Evolutionary conservation across 2,797 vertebrate genomes (phyloP).

Genomic region (Acanthornis magna): DNA sequence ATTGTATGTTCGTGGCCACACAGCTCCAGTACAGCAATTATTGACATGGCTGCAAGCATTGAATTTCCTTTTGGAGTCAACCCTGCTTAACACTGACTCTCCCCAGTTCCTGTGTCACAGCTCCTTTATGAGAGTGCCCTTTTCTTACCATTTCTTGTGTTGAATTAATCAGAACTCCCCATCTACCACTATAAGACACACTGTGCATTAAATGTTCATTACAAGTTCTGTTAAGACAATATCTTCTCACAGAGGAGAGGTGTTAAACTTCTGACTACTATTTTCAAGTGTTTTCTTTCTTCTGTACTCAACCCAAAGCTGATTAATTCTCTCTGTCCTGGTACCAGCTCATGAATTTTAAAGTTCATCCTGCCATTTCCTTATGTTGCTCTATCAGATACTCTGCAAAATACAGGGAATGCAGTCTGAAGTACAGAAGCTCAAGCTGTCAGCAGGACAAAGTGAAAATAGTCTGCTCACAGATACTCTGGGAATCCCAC

Average conservation of each 20-base stretch:
- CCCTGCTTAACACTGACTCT: background rate
- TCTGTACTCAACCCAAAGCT: constrained; percentile 50
- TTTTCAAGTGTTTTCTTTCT: constrained; percentile 65
- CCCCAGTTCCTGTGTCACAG: background rate
- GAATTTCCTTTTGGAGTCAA: background rate
- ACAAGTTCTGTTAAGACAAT: constrained; percentile 54
- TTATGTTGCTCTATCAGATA: background rate
- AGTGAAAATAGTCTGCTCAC: constrained; percentile 45
- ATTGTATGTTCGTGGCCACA: background rate
- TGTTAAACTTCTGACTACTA: constrained; percentile 64
- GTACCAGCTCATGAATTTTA: constrained; percentile 60
- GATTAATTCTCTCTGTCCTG: constrained; percentile 62
- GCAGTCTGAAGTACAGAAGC: constrained; percentile 26
- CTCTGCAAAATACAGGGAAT: constrained; percentile 11
- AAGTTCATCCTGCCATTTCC: constrained; percentile 49
- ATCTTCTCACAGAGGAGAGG: constrained; percentile 51
- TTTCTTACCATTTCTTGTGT: constrained; percentile 23
- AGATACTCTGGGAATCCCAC: constrained; percentile 60
- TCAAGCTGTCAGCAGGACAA: constrained; percentile 38
- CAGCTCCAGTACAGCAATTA: background rate
- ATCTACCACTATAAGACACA: background rate
- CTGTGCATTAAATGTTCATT: constrained; percentile 62
- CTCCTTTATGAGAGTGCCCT: background rate
- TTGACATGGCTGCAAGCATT: background rate
- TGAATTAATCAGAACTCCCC: constrained; percentile 52